Base-by-base conservation (phyloP, 1,140 invertebrate genomes). In the Thaumetopoea pityocampa region DNA sequence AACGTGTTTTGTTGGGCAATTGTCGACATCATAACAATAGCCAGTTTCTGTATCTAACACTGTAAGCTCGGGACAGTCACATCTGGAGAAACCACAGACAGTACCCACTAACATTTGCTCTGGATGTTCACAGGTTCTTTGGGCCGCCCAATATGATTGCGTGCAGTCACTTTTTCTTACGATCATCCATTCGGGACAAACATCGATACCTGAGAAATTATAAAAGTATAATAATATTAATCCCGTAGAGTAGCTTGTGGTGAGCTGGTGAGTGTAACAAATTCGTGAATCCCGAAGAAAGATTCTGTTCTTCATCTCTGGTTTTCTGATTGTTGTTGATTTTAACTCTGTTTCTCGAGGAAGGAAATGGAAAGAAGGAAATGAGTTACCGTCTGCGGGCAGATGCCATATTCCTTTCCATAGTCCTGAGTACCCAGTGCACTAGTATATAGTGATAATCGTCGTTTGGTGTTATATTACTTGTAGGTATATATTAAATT, bases 21-120 rank as follows among this genome's bases (percentile, higher is more conserved):
- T 67, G 12, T 70, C 64, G 5, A 56, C 19, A 16, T 71, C 64
- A 27, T 63, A 71, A 26, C 67, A 71, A 17, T 52, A 53, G 5
- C 56, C 62, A n/a, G 64, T 63, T n/a, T 55, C 52, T 0, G 54
- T 56, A 41, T 71, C 67, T 7, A 67, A 19, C 0, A 67, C 56
- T 8, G 19, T 45, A 11, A 33, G n/a, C 0, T 59, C 61, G 10
- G 67, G 64, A 41, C 67, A 71, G 27, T 71, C 67, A 16, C 67
- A 71, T 9, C 67, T 51, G 1, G 61, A 55, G 27, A 66, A 63
- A 4, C 67, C 64, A 35, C 67, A 71, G 5, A 63, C 34, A 3
- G 51, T 51, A 1, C 56, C 49, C 1, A 66, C 61, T n/a, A 66
- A 28, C n/a, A 15, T 49, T 6, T 28, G 19, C 7, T 67, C 53